Evolutionary conservation across 2,888 invertebrate genomes (phyloP).

Genomic region (Hydroisotoma schaefferi): DNA sequence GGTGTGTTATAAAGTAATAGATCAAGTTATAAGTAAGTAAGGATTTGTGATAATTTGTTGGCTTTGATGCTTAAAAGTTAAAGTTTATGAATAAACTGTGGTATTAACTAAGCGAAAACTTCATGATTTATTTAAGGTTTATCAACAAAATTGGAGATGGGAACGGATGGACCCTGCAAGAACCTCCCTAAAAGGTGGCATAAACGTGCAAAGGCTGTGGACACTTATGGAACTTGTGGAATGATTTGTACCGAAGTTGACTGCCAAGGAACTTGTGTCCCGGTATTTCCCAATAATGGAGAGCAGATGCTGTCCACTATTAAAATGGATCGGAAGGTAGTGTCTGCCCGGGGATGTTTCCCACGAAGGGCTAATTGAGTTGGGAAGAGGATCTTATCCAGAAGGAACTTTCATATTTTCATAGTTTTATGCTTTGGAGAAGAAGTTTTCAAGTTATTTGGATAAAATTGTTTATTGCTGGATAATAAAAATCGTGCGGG

Average conservation of each 20-base stretch:
- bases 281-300: conserved; percentile 28
- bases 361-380: too few relatives aligned
- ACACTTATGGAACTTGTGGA: conserved; percentile 34
- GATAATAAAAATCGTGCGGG: too few relatives aligned
- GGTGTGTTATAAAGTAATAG: not conserved
- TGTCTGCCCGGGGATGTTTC: conserved; percentile 32
- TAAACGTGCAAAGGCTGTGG: conserved; percentile 28
- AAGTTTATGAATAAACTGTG: not conserved
- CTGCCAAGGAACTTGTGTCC: conserved; percentile 28
- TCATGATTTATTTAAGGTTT: not conserved
- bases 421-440: too few relatives aligned
- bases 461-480: too few relatives aligned
- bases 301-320: conserved; percentile 32
- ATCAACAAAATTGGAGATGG: not conserved
- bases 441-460: too few relatives aligned
- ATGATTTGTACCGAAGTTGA: conserved; percentile 28
- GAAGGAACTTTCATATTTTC: too few relatives aligned
- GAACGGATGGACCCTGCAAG: conserved; percentile 30
- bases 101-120: too few relatives aligned
- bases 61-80: not conserved
- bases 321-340: conserved; percentile 17
- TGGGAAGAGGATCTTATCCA: too few relatives aligned
- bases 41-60: not conserved
- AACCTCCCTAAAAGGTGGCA: conserved; percentile 38
- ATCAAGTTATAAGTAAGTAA: not conserved